Evolutionary conservation across 2,113 vertebrate genomes (phyloP).

Genomic region (Hiodon alosoides): DNA sequence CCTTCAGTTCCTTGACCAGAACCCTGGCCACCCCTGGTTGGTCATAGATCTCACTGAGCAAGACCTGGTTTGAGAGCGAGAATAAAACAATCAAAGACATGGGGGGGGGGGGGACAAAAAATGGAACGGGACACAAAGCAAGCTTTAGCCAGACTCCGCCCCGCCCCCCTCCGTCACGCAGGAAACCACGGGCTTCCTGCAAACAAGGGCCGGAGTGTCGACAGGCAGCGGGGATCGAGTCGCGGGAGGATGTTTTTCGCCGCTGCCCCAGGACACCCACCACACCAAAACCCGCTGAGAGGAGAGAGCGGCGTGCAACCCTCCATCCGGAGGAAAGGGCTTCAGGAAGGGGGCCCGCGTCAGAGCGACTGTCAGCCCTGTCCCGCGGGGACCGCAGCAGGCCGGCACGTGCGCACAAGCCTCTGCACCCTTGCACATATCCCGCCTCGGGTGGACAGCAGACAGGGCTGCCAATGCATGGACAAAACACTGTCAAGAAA

Average conservation of each 20-base stretch:
- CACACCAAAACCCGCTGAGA: slow-evolving; percentile 32
- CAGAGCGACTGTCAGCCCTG: slow-evolving; percentile 35
- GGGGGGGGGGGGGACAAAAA: slow-evolving; percentile 27
- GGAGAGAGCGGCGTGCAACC: slow-evolving; percentile 40
- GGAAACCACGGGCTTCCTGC: slow-evolving; percentile 52
- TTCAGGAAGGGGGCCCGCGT: slow-evolving; percentile 49
- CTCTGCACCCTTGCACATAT: slow-evolving; percentile 5
- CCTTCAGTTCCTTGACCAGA: slow-evolving; percentile 71
- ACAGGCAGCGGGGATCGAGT: slow-evolving; percentile 49
- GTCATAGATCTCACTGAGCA: slow-evolving; percentile 70
- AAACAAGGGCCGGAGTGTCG: slow-evolving; percentile 45
- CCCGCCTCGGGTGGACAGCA: not conserved
- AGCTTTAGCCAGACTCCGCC: slow-evolving; percentile 41
- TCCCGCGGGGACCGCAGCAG: slow-evolving; percentile 14
- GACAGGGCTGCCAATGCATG: not conserved
- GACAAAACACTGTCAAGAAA: not conserved
- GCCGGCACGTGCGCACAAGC: slow-evolving; percentile 33
- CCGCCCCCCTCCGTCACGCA: slow-evolving; percentile 40
- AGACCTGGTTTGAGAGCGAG: slow-evolving; percentile 51
- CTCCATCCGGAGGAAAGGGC: slow-evolving; percentile 66
- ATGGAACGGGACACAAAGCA: slow-evolving; percentile 3
- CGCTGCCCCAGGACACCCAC: slow-evolving; percentile 32
- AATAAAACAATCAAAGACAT: not conserved
- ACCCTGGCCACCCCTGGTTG: slow-evolving; percentile 65
- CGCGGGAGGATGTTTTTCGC: slow-evolving; percentile 66